These are phyloP conservation scores for Cistogaster globosa DNA, from an alignment of 2,888 invertebrate genomes.

Conservation along the genomic window DNA sequence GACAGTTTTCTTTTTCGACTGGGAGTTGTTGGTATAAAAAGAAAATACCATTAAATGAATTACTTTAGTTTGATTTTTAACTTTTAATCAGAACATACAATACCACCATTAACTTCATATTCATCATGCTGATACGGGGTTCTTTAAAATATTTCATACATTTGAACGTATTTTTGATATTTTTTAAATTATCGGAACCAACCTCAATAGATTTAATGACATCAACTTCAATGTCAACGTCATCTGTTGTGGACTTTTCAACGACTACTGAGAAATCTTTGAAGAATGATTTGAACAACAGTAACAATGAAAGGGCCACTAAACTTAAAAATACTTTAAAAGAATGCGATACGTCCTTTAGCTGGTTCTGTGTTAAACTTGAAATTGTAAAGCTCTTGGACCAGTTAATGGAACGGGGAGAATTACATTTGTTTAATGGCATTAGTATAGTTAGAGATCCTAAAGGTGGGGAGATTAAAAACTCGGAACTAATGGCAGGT, in stretches of 20 bases:
- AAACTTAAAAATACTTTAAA: slow-evolving; percentile 81
- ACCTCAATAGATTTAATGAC: slow-evolving; percentile 73
- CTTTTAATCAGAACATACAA: slow-evolving; percentile 17
- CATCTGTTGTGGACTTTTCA: slow-evolving; percentile 4
- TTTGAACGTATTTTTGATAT: slow-evolving; percentile 74
- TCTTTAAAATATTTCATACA: slow-evolving; percentile 77
- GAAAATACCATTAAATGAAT: slow-evolving; percentile 42
- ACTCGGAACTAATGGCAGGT: slow-evolving; percentile 88
- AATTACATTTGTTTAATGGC: slow-evolving; percentile 89
- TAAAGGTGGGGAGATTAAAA: slow-evolving; percentile 85
- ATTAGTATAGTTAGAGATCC: slow-evolving; percentile 88
- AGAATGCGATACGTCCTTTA: slow-evolving; percentile 85
- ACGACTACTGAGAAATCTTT: slow-evolving; percentile 56
- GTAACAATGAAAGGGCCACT: slow-evolving; percentile 3
- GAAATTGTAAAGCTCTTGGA: slow-evolving; percentile 91
- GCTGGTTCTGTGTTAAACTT: slow-evolving; percentile 90
- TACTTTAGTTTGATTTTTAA: slow-evolving; percentile 48
- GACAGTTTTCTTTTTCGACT: slow-evolving; percentile 10
- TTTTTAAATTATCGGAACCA: slow-evolving; percentile 75
- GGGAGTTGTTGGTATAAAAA: slow-evolving; percentile 54
- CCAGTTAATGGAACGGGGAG: slow-evolving; percentile 87
- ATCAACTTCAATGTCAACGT: background rate
- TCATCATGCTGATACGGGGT: slow-evolving; percentile 75
- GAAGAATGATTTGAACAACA: slow-evolving; percentile 24
- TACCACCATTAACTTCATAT: slow-evolving; percentile 24